Evolutionary conservation across 1,140 invertebrate genomes (phyloP), one percentile per base, ranked within the genome.

Genomic region (Pemphigus obesinymphae): DNA sequence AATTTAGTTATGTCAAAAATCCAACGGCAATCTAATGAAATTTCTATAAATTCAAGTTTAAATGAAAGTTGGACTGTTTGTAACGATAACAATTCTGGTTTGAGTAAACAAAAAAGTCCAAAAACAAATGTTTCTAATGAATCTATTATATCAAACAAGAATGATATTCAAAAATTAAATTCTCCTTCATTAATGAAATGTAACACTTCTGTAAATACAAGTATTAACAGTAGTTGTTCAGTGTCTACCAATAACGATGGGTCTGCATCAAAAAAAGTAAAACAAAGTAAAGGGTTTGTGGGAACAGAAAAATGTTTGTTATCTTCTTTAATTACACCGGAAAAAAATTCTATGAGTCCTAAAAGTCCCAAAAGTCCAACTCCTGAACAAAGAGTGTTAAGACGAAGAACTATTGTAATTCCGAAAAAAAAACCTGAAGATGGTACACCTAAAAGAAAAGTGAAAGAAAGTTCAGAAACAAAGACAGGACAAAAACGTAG

Each of bases 291-390:
- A 10, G 17, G 20, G 15, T 8, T 4, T 58, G 11, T 0, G 2
- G 17, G 26, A 70, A 7, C 7, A 13, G 37, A 43, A 45, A 63
- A 61, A 45, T 6, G 15, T n/a, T 80, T 37, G 20, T 43, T 34
- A 61, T 31, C 76, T 43, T 5, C 37, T 40, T 23, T 11, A 20
- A 29, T n/a, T 31, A 73, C 70, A n/a, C 70, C 70, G 6, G 70
- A 73, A 31, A 73, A 73, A 37, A 78, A 23, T 78, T 58, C 50
- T 7, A 78, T 37, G 31, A 78, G 73, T 20, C 53, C 76, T 31
- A 80, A 80, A 26, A 75, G 72, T n/a, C 72, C 72, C 17, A 78
- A 78, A 23, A 80, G 76, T 63, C 76, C 55, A 45, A 80, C 76
- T 29, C 76, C 76, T 20, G 76, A 80, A 58, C 48, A 63, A 45